Conservation (phyloP, 1,140 invertebrate species). For the Caenorhabditis tropicalis region DNA sequence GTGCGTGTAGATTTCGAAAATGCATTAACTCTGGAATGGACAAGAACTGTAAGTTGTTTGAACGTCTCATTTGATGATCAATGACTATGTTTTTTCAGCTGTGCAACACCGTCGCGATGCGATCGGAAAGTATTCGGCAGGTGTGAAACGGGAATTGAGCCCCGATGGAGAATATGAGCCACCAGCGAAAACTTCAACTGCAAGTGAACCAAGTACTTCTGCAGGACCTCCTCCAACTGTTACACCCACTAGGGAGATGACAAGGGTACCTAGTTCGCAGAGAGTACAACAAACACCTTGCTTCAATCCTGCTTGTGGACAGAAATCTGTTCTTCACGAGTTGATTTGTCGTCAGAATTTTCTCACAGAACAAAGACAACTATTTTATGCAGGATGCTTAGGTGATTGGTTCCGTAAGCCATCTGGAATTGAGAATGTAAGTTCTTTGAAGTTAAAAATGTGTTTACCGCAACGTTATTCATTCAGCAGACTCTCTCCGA, state of each 20-base stretch:
- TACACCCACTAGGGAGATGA: neutral
- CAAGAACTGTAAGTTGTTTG: conserved; percentile 48
- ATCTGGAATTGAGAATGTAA: neutral
- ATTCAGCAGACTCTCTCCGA: conserved; percentile 51
- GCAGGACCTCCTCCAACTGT: neutral
- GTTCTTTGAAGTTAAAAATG: neutral
- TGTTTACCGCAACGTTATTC: neutral
- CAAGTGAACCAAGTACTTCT: neutral
- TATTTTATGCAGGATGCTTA: conserved; percentile 38
- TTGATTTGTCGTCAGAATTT: conserved; percentile 25
- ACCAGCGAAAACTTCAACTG: neutral
- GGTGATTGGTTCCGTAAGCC: conserved; percentile 47
- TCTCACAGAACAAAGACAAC: neutral
- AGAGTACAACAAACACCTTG: neutral
- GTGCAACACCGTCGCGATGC: conserved; percentile 67
- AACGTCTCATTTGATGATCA: neutral
- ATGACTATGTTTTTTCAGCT: conserved; percentile 56
- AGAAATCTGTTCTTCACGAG: conserved; percentile 20
- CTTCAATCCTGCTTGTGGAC: neutral
- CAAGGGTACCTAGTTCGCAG: neutral
- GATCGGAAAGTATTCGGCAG: conserved; percentile 64
- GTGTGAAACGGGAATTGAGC: conserved; percentile 60
- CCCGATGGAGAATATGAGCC: neutral
- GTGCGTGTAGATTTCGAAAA: conserved; percentile 63
- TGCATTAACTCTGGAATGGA: conserved; percentile 64